Evolutionary conservation across 2,888 invertebrate species (phyloP).

Genomic region (Dryococelus australis): DNA sequence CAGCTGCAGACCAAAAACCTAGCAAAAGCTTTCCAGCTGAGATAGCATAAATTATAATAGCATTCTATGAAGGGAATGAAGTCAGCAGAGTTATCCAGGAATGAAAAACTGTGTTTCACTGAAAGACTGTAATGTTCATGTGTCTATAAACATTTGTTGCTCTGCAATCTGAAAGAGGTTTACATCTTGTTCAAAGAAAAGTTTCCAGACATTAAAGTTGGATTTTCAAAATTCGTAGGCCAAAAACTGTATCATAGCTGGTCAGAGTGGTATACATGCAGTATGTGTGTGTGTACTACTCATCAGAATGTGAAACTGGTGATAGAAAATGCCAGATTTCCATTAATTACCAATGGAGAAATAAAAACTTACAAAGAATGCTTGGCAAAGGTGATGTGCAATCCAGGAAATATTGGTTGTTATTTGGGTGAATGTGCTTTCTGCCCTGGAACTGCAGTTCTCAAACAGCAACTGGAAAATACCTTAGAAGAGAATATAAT

Average conservation of each 20-base stretch:
- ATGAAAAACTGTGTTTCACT: background rate
- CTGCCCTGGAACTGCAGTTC: conserved; percentile 13
- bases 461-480: background rate
- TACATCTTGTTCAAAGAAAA: background rate
- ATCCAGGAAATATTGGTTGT: background rate
- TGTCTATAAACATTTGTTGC: background rate
- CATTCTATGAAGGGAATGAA: background rate
- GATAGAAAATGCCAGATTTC: background rate
- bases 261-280: conserved; percentile 16
- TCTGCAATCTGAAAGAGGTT: background rate
- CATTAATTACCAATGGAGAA: background rate
- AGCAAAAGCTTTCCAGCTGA: background rate
- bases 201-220: background rate
- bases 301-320: background rate
- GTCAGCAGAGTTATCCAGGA: background rate
- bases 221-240: conserved; percentile 18
- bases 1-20: background rate
- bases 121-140: background rate
- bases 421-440: conserved; percentile 17
- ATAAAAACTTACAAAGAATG: background rate
- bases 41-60: background rate
- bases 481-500: background rate
- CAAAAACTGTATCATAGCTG: background rate
- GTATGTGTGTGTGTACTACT: background rate
- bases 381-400: background rate